Evolutionary conservation across 2,113 vertebrate genomes (phyloP).

Genomic region (Strix uralensis): DNA sequence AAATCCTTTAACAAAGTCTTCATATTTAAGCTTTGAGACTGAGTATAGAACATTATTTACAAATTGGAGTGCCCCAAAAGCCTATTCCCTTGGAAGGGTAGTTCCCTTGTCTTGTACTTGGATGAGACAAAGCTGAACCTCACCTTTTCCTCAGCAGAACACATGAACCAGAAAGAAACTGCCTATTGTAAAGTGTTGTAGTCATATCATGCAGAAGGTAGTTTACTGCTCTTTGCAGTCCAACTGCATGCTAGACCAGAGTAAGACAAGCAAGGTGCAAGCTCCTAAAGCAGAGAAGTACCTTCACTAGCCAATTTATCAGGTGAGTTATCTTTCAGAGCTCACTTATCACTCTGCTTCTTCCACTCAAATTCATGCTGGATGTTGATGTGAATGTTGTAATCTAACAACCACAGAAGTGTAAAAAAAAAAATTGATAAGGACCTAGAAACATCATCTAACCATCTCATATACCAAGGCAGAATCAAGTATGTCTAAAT

Average conservation of each 20-base stretch:
- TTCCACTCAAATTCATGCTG: not conserved
- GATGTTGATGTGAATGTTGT: not conserved
- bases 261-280: not conserved
- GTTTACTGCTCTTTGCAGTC: not conserved
- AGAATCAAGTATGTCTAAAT: not conserved
- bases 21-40: not conserved
- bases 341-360: not conserved
- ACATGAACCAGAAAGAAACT: not conserved
- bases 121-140: not conserved
- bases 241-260: not conserved
- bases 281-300: not conserved
- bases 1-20: not conserved
- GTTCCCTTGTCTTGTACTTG: not conserved
- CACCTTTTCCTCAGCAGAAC: not conserved
- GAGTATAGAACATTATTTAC: not conserved
- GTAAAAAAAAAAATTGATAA: not conserved
- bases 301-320: not conserved
- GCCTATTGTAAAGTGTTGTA: rapidly evolving
- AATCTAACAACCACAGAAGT: not conserved
- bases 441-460: not conserved
- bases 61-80: not conserved
- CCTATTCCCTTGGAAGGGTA: not conserved
- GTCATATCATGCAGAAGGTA: not conserved
- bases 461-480: not conserved
- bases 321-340: not conserved